Base-by-base conservation (phyloP, 2,888 invertebrate species). In the Drosophila sordidula region DNA sequence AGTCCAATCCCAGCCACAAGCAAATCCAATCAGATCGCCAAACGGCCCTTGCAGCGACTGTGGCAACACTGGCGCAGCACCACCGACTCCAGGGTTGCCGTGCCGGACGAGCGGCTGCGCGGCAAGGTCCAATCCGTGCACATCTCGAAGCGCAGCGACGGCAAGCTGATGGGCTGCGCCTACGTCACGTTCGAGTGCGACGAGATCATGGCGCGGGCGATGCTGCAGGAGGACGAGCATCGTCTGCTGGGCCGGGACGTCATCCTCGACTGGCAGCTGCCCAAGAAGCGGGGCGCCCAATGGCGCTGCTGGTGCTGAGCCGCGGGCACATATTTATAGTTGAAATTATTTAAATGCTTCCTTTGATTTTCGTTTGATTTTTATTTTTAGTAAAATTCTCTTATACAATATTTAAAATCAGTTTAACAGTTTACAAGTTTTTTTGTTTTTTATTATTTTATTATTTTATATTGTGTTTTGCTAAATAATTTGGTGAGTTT, bases 371-470 rank as follows among this genome's bases (percentile, higher is more conserved):
- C 54, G 22, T 65, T 66, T 59, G 75, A 64, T 66, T 66, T 89
- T 76, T 87, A 78, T 89, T 85, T 86, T 85, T 81, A 89, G 74
- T 89, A 86, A 86, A 86, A 89, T 86, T 76, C 54, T 64, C 86
- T 89, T 89, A 88, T 57, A 69, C 64, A 75, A 75, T 87, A 79
- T 82, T 83, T 88, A 86, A 89, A 86, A 86, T 86, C 86, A 86
- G 86, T 89, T 86, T 88, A 86, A 86, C 86, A 86, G 86, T 78
- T 89, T 85, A 89, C 89, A 87, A 74, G 71, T 73, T 47, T 70
- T 61, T 56, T 55, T n/a, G n/a, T n/a, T 66, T 64, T 61, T 51
- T 46, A 44, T 49, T 46, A 42, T 42, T 18, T 32, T 51, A 18
- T 46, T 47, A 14, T 58, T 54, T 46, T 3, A 22, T 41, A 58